phyloP scores from a whole-genome alignment of 2,797 vertebrate species.

The Pristis pectinata region DNA sequence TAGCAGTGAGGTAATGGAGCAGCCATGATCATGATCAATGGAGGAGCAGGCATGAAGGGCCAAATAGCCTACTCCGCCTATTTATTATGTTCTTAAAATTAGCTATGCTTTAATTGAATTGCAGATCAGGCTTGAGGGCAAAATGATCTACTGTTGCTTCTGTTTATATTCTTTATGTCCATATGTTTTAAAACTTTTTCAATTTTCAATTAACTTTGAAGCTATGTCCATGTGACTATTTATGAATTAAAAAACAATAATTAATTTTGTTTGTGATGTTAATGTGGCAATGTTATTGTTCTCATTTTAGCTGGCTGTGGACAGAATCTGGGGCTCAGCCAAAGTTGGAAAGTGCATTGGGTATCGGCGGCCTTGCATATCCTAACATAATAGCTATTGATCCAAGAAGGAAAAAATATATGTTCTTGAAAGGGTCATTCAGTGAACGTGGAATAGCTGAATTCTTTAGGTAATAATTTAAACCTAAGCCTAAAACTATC shows the following conservation, averaged over 20 bases:
- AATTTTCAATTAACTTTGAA: not conserved
- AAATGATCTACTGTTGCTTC: too few relatives aligned
- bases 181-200: not conserved
- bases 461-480: slow-evolving; percentile 76
- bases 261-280: not conserved
- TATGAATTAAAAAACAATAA: not conserved
- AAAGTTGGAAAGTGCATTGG: slow-evolving; percentile 77
- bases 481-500: not conserved
- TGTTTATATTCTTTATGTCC: too few relatives aligned
- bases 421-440: slow-evolving; percentile 89
- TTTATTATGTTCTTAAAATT: too few relatives aligned
- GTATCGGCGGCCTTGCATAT: slow-evolving; percentile 92
- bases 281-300: not conserved
- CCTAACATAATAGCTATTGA: slow-evolving; percentile 95
- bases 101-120: too few relatives aligned
- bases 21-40: too few relatives aligned
- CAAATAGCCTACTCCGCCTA: too few relatives aligned
- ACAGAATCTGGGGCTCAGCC: slow-evolving; percentile 83
- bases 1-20: too few relatives aligned
- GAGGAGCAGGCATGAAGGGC: too few relatives aligned
- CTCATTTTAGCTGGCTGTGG: slow-evolving; percentile 81
- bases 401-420: slow-evolving; percentile 90
- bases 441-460: slow-evolving; percentile 92
- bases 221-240: not conserved
- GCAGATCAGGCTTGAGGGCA: too few relatives aligned